Evolutionary conservation across 2,888 invertebrate genomes (phyloP).

Genomic region (Biston betularia): DNA sequence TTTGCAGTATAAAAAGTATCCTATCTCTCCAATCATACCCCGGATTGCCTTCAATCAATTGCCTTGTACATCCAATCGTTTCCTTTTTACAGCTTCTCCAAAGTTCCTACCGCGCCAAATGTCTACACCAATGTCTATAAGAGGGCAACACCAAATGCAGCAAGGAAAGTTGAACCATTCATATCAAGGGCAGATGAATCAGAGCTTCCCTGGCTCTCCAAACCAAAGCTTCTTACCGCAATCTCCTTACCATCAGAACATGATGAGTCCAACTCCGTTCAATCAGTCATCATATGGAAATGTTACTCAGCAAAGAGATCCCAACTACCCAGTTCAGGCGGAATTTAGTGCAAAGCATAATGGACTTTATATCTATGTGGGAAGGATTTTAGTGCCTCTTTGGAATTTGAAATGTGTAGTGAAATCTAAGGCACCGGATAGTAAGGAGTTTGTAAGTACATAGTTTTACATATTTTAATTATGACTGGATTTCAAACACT

Average conservation of each 20-base stretch:
- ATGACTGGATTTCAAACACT: neutral
- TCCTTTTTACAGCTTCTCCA: slow-evolving; percentile 68
- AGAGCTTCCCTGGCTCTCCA: slow-evolving; percentile 67
- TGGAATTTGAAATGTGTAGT: slow-evolving; percentile 94
- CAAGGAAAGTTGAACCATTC: slow-evolving; percentile 71
- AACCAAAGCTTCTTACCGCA: slow-evolving; percentile 68
- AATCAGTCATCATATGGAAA: slow-evolving; percentile 77
- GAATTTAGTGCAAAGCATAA: slow-evolving; percentile 93
- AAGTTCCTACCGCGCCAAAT: slow-evolving; percentile 81
- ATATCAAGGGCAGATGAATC: slow-evolving; percentile 69
- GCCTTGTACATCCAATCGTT: neutral
- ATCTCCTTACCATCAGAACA: slow-evolving; percentile 69
- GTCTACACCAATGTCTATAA: slow-evolving; percentile 79
- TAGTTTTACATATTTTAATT: neutral
- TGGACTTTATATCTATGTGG: slow-evolving; percentile 96
- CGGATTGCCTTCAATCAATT: too few relatives aligned
- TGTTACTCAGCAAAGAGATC: slow-evolving; percentile 69
- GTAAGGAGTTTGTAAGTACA: slow-evolving; percentile 86
- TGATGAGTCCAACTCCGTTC: slow-evolving; percentile 68
- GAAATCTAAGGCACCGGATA: slow-evolving; percentile 80
- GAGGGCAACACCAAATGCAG: slow-evolving; percentile 69
- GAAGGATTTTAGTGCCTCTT: slow-evolving; percentile 94
- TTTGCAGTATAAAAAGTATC: too few relatives aligned
- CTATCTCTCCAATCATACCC: too few relatives aligned
- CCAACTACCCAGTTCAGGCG: slow-evolving; percentile 73